Percentiles rank a stretch among this genome's conserved stretches.
Evolutionary conservation across 1,140 invertebrate genomes (phyloP).

Genomic region (Eupeodes corollae): DNA sequence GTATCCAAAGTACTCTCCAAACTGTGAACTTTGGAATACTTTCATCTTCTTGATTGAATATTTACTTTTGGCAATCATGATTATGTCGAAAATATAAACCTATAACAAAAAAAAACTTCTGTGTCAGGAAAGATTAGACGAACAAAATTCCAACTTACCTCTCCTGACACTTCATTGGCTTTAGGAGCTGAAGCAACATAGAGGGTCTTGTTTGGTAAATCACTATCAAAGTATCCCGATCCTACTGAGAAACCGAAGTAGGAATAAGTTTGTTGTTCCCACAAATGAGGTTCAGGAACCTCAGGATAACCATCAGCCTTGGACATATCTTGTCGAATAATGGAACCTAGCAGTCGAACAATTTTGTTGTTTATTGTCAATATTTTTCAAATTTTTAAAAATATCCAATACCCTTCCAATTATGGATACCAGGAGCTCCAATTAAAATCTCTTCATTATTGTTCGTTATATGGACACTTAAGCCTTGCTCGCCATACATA

Average conservation of each 20-base stretch:
- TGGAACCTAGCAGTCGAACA: slow-evolving; percentile 13
- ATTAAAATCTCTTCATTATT: slow-evolving; percentile 40
- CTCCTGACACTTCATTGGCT: slow-evolving; percentile 28
- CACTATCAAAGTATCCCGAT: slow-evolving; percentile 29
- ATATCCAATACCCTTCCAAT: slow-evolving; percentile 40
- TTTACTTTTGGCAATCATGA: background rate
- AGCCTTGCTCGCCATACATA: slow-evolving; percentile 42
- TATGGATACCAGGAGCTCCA: slow-evolving; percentile 46
- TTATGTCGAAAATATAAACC: slow-evolving; percentile 29
- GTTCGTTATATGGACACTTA: slow-evolving; percentile 40
- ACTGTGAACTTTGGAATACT: slow-evolving; percentile 44
- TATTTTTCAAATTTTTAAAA: slow-evolving; percentile 8
- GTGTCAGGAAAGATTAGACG: too few species aligned
- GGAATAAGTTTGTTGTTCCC: slow-evolving; percentile 21
- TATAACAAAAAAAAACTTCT: too few species aligned
- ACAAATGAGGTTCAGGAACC: slow-evolving; percentile 17
- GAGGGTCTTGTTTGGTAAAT: slow-evolving; percentile 13
- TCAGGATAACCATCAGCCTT: too few species aligned
- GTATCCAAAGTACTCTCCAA: slow-evolving; percentile 69
- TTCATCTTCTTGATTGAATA: slow-evolving; percentile 18
- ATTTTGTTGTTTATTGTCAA: slow-evolving; percentile 20
- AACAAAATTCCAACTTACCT: too few species aligned
- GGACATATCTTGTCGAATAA: slow-evolving; percentile 11
- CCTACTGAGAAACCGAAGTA: slow-evolving; percentile 33
- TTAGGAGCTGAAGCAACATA: slow-evolving; percentile 34